Evolutionary conservation across 1,140 invertebrate genomes (phyloP), one percentile per base, ranked within the genome.

Genomic region (Hirudo medicinalis): DNA sequence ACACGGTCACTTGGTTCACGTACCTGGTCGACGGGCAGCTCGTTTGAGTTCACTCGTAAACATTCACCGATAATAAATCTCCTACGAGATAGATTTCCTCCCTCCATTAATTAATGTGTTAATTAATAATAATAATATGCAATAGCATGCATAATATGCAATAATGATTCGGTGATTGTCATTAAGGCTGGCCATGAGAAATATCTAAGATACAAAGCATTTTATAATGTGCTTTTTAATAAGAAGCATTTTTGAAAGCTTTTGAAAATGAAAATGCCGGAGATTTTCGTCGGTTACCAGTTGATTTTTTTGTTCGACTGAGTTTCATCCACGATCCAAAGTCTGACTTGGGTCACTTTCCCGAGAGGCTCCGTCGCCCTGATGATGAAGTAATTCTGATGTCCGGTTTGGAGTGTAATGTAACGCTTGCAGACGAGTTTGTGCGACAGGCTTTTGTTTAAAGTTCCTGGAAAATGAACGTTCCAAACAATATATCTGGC

Each of bases 381-480:
- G 11, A 63, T 63, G 17, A 63, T 63, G 20, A 63, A 63, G 15
- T 25, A 63, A 63, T 63, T 63, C 29, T 63, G 57, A 15, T 63
- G 57, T 25, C 57, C 57, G 1, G 22, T 63, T 32, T 63, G 57
- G 22, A 63, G 29, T 15, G 57, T 63, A 11, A 25, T 6, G 19
- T 63, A 63, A 63, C 29, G 57, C 29, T 63, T 63, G 57, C 57
- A 63, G 11, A 63, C 57, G 4, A 63, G 57, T 63, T 63, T 63
- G 57, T 63, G 57, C 15, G 22, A 22, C 8, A 63, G 57, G 20
- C 57, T 63, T 63, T 63, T 63, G 29, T 63, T 63, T 32, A 63
- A 22, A 22, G 57, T 25, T 25, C 57, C 57, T 63, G 22, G 1
- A 32, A 22, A 63, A 63, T 32, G 11, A 49, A 17, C 43, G 13